Percentiles rank a stretch among this genome's conserved stretches.
Conservation (phyloP, 2,888 invertebrate genomes). For the Lapara coniferarum region DNA sequence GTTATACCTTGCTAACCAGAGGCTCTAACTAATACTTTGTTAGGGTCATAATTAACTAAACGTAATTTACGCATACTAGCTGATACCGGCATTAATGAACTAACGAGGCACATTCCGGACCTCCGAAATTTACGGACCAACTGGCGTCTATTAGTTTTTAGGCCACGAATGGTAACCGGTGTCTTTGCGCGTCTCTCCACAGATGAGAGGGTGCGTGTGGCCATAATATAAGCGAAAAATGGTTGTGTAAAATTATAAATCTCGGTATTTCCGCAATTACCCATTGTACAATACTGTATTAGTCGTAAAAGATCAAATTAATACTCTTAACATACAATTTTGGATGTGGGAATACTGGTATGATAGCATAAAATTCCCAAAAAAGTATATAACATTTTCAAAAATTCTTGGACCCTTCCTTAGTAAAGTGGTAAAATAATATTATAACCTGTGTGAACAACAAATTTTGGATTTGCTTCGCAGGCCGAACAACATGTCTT, state of each 20-base stretch:
- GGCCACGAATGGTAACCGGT: conserved; percentile 12
- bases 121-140: conserved; percentile 61
- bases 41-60: neutral
- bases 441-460: too few species aligned
- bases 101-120: conserved; percentile 39
- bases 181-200: conserved; percentile 55
- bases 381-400: too few species aligned
- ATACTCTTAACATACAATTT: too few species aligned
- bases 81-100: conserved; percentile 41
- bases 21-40: neutral
- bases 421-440: too few species aligned
- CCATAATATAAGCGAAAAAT: neutral
- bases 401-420: too few species aligned
- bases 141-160: conserved; percentile 66
- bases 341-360: too few species aligned
- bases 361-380: too few species aligned
- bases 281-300: too few species aligned
- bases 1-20: neutral
- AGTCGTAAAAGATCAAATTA: too few species aligned
- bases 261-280: too few species aligned
- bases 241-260: neutral
- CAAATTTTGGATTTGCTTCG: too few species aligned
- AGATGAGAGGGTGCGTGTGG: conserved; percentile 14
- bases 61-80: conserved; percentile 27
- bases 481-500: too few species aligned